Base-by-base conservation (phyloP, 2,888 invertebrate species). In the Idaea straminata region DNA sequence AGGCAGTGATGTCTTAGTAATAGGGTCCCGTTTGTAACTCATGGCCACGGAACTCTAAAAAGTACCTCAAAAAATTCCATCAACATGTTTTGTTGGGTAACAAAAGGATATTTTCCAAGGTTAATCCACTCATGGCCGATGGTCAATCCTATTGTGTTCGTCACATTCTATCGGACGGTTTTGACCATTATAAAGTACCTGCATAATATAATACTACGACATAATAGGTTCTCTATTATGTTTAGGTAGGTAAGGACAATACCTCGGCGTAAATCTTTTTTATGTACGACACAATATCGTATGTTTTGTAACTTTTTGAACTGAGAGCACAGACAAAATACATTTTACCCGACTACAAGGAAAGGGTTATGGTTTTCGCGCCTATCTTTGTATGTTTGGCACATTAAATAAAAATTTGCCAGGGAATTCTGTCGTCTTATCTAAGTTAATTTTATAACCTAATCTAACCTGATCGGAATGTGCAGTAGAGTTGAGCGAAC, bases 401-500 rank as follows among this genome's bases (percentile, higher is more conserved):
- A 36, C 25, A 25, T 25, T 25, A 25, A 25, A 25, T 25, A 3
- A 0, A 36, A 36, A 36, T 0, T 36, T 36, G 36, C 6, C 36
- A 36, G 10, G 36, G 36, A 36, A 36, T 5, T 36, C 36, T 5
- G 4, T 47, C 47, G 47, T 13, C 47, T 7, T 10, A 36, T 36
- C 36, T 47, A 47, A 47, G 47, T 47, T 47, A 47, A 10, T 3
- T 47, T 10, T 47, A 47, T 47, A 47, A 47, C 47, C 47, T 47
- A 58, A 58, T 16, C 59, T 74, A 69, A 89, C 91, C 75, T 89
- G 87, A 73, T 91, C 91, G 0, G 90, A 91, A 72, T 89, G 81
- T 34, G 83, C 69, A 15, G 90, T 89, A 5, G 92, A 92, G 69
- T 86, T 89, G 76, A 85, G 90, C 0, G 92, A 92, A 78, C 91